phyloP scores from a whole-genome alignment of 2,797 vertebrate genomes.

The Natrix natrix region DNA sequence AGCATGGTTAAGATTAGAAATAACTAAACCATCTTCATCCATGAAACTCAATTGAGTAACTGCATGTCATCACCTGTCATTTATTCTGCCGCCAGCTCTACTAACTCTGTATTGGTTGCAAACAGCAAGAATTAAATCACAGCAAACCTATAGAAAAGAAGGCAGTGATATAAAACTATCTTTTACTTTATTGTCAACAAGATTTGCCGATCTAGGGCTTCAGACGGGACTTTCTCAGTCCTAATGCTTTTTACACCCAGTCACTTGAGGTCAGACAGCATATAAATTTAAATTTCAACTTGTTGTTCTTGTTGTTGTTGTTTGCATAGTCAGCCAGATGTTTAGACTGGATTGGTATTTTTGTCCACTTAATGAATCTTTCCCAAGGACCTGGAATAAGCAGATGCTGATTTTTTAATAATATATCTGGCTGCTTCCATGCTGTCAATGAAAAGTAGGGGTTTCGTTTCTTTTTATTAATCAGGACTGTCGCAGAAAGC shows the following conservation, averaged over 20 bases:
- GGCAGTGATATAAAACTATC: rapidly evolving
- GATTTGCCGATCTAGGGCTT: not conserved
- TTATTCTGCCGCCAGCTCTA: constrained; percentile 4
- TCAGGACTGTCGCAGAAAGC: not conserved
- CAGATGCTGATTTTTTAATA: not conserved
- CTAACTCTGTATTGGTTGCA: constrained; percentile 18
- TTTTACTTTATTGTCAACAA: not conserved
- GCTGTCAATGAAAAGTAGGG: not conserved
- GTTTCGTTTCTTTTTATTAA: not conserved
- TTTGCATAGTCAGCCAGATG: not conserved
- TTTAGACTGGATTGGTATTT: not conserved
- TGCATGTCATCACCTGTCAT: not conserved
- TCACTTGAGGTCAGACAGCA: not conserved
- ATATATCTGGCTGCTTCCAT: not conserved
- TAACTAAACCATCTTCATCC: not conserved
- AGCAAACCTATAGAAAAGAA: constrained; percentile 38
- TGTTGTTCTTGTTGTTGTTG: not conserved
- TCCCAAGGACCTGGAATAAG: not conserved
- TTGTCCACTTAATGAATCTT: too few species aligned
- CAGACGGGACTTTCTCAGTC: not conserved
- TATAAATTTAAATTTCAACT: not conserved
- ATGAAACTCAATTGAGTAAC: not conserved
- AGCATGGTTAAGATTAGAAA: not conserved
- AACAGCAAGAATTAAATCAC: not conserved
- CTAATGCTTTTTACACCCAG: not conserved